Percentiles rank a stretch among this genome's conserved stretches.
phyloP scores from a whole-genome alignment of 2,113 vertebrate genomes.

The Ophthalmolycus amberensis region DNA sequence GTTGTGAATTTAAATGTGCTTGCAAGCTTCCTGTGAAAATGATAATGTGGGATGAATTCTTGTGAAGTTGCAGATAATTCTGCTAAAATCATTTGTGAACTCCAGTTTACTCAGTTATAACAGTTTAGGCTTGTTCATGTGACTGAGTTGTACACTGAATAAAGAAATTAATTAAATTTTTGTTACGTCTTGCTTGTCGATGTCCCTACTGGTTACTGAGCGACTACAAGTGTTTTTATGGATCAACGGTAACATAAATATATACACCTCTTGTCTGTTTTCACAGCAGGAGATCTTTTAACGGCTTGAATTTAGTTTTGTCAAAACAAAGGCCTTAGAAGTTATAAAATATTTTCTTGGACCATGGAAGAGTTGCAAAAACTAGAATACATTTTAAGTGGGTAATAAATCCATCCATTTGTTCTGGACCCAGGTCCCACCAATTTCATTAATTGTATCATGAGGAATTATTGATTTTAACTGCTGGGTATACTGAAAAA shows the following conservation, averaged over 20 bases:
- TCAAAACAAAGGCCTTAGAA: not conserved
- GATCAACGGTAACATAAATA: not conserved
- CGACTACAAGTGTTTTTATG: not conserved
- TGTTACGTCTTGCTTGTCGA: constrained; percentile 40
- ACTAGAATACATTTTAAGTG: not conserved
- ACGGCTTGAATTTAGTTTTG: not conserved
- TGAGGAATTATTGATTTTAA: not conserved
- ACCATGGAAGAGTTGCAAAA: not conserved
- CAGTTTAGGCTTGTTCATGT: not conserved
- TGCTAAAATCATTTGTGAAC: not conserved
- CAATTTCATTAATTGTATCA: not conserved
- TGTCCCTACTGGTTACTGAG: constrained; percentile 35
- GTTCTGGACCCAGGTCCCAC: not conserved
- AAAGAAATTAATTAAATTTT: constrained; percentile 21
- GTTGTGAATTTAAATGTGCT: constrained; percentile 14
- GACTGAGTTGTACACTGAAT: constrained; percentile 5
- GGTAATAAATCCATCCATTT: not conserved
- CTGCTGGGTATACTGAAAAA: not conserved
- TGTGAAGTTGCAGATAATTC: not conserved
- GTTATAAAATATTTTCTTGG: no score
- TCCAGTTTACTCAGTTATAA: constrained; percentile 14
- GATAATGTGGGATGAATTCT: constrained; percentile 15
- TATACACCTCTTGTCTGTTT: not conserved
- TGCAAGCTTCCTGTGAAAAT: constrained; percentile 37
- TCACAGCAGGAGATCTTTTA: not conserved